Base-by-base conservation (phyloP, 2,113 vertebrate species). In the Malurus melanocephalus region DNA sequence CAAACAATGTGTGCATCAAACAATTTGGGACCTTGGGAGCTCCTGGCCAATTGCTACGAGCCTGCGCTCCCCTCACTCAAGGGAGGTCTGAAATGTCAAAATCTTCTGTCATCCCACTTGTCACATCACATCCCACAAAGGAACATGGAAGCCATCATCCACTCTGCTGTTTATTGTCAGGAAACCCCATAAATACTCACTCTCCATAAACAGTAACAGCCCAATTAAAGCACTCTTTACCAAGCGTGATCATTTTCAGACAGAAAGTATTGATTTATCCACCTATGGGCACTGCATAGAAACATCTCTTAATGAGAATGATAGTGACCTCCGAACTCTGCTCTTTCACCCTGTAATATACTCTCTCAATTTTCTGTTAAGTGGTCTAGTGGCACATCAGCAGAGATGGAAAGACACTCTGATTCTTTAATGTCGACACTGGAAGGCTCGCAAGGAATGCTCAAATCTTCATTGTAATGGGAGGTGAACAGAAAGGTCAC, bases 241-340 rank as follows among this genome's bases (percentile, higher is more conserved):
- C 77, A 95, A 96, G 87, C 26, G 95, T 95, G 96, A 96, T 96
- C 95, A 96, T 95, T 95, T 96, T 96, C 93, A 95, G 94, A 94
- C 92, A 96, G 96, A 96, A 96, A 95, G 91, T 97, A 97, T 97
- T 94, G 94, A 97, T 97, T 95, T 92, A 81, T 92, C 93, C 93
- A 94, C 95, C 95, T 95, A 95, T 94, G 93, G 90, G 87, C 88
- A 94, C 93, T 92, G 94, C 93, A 92, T 94, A 96, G 97, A 97
- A 96, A 94, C 88, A 94, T 96, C 93, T 93, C 96, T 96, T 97
- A 97, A 97, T 95, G 97, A 97, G 95, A 97, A 97, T 95, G 87
- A 94, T 94, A 96, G 93, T 42, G 92, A 97, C 95, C 96, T 93
- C 84, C 86, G 95, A 97, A 96, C 97, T 87, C 93, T 96, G 94